Base-by-base conservation (phyloP, 2,797 vertebrate species). In the Acipenser ruthenus region DNA sequence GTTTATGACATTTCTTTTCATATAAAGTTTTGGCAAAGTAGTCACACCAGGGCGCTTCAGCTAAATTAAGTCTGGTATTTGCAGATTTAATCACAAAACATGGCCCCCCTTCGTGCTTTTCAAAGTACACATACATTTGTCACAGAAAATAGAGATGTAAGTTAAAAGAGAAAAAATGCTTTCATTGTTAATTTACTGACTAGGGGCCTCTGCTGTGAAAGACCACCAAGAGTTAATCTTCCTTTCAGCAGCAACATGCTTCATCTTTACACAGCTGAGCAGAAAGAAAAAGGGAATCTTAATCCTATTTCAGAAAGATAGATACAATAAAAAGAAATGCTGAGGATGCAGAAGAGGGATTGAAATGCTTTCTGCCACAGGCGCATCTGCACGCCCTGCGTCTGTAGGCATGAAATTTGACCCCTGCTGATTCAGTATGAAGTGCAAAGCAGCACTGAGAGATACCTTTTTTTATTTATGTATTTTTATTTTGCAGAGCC, bases 311-410 rank as follows among this genome's bases (percentile, higher is more conserved):
- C 62, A 65, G 60, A 49, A 69, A 6, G 15, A 6, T 51, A 72
- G 60, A 65, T 37, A 13, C 61, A 73, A 60, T 0, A 70, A 10
- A 65, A 74, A 60, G 49, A 81, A 83, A 71, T 69, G 71, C 51
- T 78, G 66, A 70, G 70, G 67, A 65, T 11, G 12, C 71, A 66
- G 60, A 66, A 65, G 73, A 68, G n/a, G 47, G 72, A 67, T 56
- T 11, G 50, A 71, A 68, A 2, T 67, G 68, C 69, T 70, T 60
- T 50, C 51, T n/a, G 60, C 47, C 23, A 63, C 49, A 71, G 63
- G 2, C 7, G 6, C 67, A 64, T 71, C 70, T 72, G 52, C 72
- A 79, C 76, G 69, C 74, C 73, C 73, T 71, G 74, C 56, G 69
- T 70, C 67, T 68, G 70, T 62, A 62, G 58, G 52, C 49, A 49